Conservation (phyloP, 2,888 invertebrate species). For the Subacronicta megacephala region DNA sequence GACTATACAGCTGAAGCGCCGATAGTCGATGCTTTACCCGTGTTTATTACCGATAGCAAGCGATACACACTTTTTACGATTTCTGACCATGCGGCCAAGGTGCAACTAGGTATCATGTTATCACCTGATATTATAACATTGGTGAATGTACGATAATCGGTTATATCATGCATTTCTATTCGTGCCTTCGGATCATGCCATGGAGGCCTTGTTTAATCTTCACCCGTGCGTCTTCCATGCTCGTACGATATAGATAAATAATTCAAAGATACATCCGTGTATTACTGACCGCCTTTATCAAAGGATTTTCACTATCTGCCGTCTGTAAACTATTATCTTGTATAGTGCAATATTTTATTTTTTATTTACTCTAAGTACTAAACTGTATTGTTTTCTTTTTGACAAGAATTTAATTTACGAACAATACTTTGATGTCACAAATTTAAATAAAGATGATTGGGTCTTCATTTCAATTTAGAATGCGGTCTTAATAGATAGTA, state of each 20-base stretch:
- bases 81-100: not conserved
- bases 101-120: not conserved
- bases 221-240: not conserved
- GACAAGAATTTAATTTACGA: no score
- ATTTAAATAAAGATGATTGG: no score
- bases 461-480: no score
- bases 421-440: no score
- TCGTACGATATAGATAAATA: not conserved
- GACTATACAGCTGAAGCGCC: not conserved
- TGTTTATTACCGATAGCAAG: slow-evolving; percentile 26
- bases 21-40: slow-evolving; percentile 5
- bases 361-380: no score
- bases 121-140: not conserved
- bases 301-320: no score
- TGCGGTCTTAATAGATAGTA: no score
- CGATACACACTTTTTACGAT: not conserved
- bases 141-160: not conserved
- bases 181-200: not conserved
- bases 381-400: no score
- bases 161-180: not conserved
- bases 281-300: no score
- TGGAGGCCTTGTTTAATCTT: not conserved
- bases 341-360: no score
- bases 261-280: no score
- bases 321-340: no score